Evolutionary conservation across 1,140 invertebrate species (phyloP).

Genomic region (Arctopsyche grandis): DNA sequence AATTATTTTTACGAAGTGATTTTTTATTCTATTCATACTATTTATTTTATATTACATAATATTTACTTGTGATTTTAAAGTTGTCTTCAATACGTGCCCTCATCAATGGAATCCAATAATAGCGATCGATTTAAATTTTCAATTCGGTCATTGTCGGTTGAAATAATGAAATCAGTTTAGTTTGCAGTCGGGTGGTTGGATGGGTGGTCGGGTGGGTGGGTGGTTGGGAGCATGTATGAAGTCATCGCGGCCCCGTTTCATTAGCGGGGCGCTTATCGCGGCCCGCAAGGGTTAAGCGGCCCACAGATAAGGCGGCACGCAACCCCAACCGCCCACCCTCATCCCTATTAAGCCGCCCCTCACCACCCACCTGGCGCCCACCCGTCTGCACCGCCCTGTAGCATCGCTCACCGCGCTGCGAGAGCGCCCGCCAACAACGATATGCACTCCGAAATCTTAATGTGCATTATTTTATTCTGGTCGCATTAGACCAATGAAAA

Average conservation of each 20-base stretch:
- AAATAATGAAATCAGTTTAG: neutral
- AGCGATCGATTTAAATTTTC: neutral
- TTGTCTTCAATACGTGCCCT: no score
- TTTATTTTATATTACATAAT: no score
- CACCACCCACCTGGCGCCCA: slow-evolving; percentile 9
- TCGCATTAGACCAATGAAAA: neutral
- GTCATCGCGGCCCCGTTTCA: slow-evolving; percentile 52
- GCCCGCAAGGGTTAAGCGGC: slow-evolving; percentile 51
- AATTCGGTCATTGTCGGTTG: neutral
- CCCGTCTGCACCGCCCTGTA: neutral
- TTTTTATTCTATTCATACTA: no score
- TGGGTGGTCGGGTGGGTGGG: neutral
- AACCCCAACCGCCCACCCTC: slow-evolving; percentile 12
- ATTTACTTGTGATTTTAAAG: no score
- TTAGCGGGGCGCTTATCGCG: slow-evolving; percentile 53
- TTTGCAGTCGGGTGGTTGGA: neutral
- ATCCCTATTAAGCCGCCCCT: slow-evolving; percentile 1
- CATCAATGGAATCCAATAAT: no score
- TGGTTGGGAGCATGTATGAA: slow-evolving; percentile 31
- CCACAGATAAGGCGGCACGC: slow-evolving; percentile 50
- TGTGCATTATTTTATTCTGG: neutral
- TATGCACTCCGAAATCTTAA: slow-evolving; percentile 3
- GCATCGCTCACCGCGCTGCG: neutral
- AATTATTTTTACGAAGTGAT: no score
- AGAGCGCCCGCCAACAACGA: neutral